phyloP scores from a whole-genome alignment of 2,797 vertebrate species.

The Apodemus agrarius region DNA sequence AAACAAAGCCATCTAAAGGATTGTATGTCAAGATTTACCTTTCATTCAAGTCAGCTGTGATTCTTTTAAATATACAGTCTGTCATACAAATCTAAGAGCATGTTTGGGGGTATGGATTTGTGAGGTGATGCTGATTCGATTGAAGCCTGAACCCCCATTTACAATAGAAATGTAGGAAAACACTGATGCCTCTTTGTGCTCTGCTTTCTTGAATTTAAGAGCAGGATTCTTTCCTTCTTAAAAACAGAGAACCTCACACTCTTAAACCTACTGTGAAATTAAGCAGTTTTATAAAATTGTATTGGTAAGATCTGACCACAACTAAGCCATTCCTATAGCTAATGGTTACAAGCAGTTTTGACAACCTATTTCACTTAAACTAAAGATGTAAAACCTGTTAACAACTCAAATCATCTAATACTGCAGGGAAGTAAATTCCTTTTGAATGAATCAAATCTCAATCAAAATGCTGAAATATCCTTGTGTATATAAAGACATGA shows the following conservation, averaged over 20 bases:
- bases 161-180: not conserved
- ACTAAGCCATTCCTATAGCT: not conserved
- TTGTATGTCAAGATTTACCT: not conserved
- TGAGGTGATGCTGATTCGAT: not conserved
- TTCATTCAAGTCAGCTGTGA: not conserved
- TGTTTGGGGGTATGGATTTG: not conserved
- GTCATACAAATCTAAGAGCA: not conserved
- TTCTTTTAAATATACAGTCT: not conserved
- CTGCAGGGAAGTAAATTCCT: not conserved
- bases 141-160: not conserved
- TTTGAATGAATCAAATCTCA: not conserved
- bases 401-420: not conserved
- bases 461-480: constrained; percentile 1
- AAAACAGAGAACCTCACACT: not conserved
- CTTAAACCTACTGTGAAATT: not conserved
- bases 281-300: not conserved
- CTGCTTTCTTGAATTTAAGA: not conserved
- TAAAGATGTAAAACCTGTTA: not conserved
- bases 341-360: not conserved
- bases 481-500: not conserved
- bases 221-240: not conserved
- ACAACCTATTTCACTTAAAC: not conserved
- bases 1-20: not conserved
- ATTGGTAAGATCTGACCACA: not conserved
- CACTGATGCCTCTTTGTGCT: not conserved